Conservation (phyloP, 2,797 vertebrate genomes). For the Muraenolepis orangiensis region DNA sequence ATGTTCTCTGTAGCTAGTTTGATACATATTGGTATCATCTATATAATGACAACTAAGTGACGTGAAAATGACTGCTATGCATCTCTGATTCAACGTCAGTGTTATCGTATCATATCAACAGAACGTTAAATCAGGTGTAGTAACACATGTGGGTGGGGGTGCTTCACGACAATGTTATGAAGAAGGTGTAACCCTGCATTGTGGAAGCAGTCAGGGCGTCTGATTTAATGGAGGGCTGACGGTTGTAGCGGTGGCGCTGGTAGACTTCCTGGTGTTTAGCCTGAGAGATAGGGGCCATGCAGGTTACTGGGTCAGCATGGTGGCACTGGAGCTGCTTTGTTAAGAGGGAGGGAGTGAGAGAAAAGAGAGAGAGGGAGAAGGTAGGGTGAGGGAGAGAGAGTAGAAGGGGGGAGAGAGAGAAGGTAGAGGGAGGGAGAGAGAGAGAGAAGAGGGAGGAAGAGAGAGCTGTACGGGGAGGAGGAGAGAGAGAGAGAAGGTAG, state of each 20-base stretch:
- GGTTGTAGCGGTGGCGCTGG: constrained; percentile 10
- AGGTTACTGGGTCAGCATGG: constrained; percentile 69
- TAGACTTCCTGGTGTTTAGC: constrained; percentile 35
- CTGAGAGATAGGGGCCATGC: constrained; percentile 50
- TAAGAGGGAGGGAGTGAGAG: constrained; percentile 26
- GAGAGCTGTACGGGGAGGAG: background rate
- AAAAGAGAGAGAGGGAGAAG: no score
- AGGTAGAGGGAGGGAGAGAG: background rate
- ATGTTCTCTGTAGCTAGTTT: no score
- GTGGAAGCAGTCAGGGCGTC: background rate
- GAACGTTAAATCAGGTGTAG: no score
- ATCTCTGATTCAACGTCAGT: no score
- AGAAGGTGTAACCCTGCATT: background rate
- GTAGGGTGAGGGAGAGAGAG: no score
- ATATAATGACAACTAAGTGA: no score
- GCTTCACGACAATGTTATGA: no score
- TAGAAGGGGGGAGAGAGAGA: background rate
- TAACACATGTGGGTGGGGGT: no score
- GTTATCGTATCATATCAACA: no score
- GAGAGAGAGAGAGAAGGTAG: constrained; percentile 8
- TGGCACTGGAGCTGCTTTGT: constrained; percentile 62
- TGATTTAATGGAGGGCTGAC: background rate
- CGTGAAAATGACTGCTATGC: no score
- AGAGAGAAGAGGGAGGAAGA: background rate
- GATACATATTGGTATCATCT: no score